Base-by-base conservation (phyloP, 2,113 vertebrate genomes). In the Engystomops pustulosus region DNA sequence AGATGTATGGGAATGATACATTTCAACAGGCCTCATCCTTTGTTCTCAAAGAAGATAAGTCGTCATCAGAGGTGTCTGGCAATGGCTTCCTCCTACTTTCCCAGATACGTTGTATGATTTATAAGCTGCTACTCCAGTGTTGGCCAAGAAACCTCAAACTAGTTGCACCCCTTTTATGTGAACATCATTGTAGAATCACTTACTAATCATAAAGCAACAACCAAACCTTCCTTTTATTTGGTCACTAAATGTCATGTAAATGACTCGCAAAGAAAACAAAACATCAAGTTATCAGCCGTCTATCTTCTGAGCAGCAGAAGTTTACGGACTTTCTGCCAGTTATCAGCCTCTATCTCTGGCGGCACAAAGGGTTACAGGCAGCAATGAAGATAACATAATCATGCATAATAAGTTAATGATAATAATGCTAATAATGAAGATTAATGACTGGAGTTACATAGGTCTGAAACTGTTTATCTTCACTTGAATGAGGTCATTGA, bases 391-490 rank as follows among this genome's bases (percentile, higher is more conserved):
- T 78, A 78, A 78, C 2, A 34, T 12, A 78, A 58, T 60, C 34
- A 18, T 60, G 74, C 32, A 25, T 58, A 77, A 77, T 23, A 77
- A 58, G 51, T 14, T 38, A 77, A 77, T 77, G 74, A 77, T 77
- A 77, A 58, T 58, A 38, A 77, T 77, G 74, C 32, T 77, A 77
- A 77, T 77, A 30, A 38, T 23, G 20, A n/a, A 58, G 74, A 58
- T 77, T 38, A 58, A 77, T 10, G 49, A 55, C 32, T 38, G 6
- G 20, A 20, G 27, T 36, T 53, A 53, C 51, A 45, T 49, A 41
- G 27, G 41, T 75, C 45, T 18, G 4, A 2, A 25, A 30, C 17
- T 53, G 74, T 53, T 53, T 36, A 76, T 55, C 51, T 60, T 38
- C 36, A n/a, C 32, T 38, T 23, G 30, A 36, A 27, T 78, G n/a